These are phyloP conservation scores for Neodiprion virginianus DNA, from an alignment of 1,140 invertebrate species.

Conservation along the genomic window DNA sequence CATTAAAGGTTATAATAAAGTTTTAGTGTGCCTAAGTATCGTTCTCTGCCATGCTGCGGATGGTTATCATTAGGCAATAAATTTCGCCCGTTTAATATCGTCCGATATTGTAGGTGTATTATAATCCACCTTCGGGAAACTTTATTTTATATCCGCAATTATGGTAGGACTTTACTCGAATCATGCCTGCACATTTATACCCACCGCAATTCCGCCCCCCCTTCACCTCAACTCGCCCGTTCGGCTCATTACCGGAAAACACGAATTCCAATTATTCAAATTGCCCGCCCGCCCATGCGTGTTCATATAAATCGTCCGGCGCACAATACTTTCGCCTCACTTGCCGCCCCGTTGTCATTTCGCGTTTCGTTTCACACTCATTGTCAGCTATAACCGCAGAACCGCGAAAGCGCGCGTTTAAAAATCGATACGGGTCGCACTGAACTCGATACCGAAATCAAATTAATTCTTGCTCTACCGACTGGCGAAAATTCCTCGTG, in stretches of 20 bases:
- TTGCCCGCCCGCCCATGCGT: slow-evolving; percentile 9
- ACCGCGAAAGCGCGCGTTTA: neutral
- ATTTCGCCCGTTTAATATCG: neutral
- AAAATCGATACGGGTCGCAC: neutral
- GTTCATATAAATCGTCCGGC: slow-evolving; percentile 24
- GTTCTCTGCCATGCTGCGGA: too few species aligned
- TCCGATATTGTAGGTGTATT: neutral
- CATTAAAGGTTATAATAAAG: too few species aligned
- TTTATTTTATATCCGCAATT: neutral
- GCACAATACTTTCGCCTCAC: neutral
- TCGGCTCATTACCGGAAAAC: slow-evolving; percentile 10
- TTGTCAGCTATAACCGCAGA: neutral
- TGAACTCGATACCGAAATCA: neutral
- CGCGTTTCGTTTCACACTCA: neutral
- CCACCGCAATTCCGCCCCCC: neutral
- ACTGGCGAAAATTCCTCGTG: too few species aligned
- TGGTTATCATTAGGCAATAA: neutral
- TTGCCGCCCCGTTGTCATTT: neutral
- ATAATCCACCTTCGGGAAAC: neutral
- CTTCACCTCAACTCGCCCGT: neutral
- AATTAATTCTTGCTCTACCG: neutral
- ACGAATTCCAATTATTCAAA: slow-evolving; percentile 24
- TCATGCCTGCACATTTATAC: neutral
- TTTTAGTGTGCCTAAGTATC: too few species aligned
- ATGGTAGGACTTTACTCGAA: neutral